Percentiles rank a stretch among this genome's conserved stretches.
Evolutionary conservation across 2,888 invertebrate species (phyloP).

Genomic region (Anodontia alba): DNA sequence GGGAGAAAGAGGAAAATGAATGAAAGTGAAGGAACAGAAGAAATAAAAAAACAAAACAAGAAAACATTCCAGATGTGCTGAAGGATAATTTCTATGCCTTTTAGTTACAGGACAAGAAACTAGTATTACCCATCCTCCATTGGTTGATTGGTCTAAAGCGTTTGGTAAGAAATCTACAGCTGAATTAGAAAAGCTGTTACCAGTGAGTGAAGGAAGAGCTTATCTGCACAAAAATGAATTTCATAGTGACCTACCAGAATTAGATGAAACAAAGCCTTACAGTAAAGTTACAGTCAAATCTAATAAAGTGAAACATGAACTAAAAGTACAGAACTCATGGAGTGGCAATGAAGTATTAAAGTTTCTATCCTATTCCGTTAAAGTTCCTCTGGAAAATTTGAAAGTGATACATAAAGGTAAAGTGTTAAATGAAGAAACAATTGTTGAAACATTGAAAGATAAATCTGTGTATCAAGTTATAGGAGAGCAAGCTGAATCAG

Average conservation of each 20-base stretch:
- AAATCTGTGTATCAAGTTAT: constrained; percentile 75
- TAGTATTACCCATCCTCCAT: constrained; percentile 25
- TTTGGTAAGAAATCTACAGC: constrained; percentile 9
- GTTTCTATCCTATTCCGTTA: constrained; percentile 60
- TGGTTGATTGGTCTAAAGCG: constrained; percentile 60
- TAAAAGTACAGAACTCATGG: constrained; percentile 71
- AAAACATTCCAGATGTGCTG: too few species aligned
- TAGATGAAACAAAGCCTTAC: constrained; percentile 46
- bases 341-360: constrained; percentile 68
- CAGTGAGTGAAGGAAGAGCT: constrained; percentile 20
- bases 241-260: constrained; percentile 65
- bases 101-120: background rate
- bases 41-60: too few species aligned
- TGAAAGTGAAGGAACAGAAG: too few species aligned
- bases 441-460: constrained; percentile 56
- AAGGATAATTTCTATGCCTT: background rate
- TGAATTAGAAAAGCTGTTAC: background rate
- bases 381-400: constrained; percentile 74
- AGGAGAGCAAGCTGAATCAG: constrained; percentile 73
- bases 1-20: too few species aligned
- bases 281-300: constrained; percentile 69
- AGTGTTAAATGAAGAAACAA: constrained; percentile 60
- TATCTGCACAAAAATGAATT: constrained; percentile 57
- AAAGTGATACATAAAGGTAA: constrained; percentile 79
- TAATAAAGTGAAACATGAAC: constrained; percentile 71